These are phyloP conservation scores for Liposcelis brunnea DNA, from an alignment of 2,888 invertebrate species.

Conservation along the genomic window DNA sequence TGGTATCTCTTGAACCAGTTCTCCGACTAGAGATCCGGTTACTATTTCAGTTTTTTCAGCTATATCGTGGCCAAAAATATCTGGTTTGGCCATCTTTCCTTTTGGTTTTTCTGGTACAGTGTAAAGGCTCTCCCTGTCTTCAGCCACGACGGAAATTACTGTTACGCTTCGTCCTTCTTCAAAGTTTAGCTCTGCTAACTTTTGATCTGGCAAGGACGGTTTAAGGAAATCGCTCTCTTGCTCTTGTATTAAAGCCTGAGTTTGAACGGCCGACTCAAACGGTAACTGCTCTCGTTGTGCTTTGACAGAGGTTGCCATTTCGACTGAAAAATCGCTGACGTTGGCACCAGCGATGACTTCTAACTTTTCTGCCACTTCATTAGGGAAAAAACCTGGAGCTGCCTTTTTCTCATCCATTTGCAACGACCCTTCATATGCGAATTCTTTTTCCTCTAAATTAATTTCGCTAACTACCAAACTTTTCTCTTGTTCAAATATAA, in stretches of 20 bases:
- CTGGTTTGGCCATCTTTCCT: constrained; percentile 16
- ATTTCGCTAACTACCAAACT: constrained; percentile 19
- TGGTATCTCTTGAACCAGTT: neutral
- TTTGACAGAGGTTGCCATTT: constrained; percentile 21
- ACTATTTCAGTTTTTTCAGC: constrained; percentile 32
- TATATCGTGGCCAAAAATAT: constrained; percentile 28
- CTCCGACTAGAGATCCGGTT: constrained; percentile 22
- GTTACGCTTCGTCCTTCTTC: constrained; percentile 33
- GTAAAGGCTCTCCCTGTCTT: constrained; percentile 34
- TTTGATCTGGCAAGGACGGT: constrained; percentile 1
- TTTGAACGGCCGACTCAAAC: constrained; percentile 26
- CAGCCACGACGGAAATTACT: constrained; percentile 34
- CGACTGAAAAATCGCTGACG: constrained; percentile 18
- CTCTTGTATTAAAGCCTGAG: constrained; percentile 19
- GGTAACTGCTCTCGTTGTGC: constrained; percentile 26
- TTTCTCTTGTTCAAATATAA: constrained; percentile 17
- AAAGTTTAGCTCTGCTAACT: constrained; percentile 19
- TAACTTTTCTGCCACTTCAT: constrained; percentile 34
- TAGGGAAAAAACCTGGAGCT: constrained; percentile 19
- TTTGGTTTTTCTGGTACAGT: constrained; percentile 17
- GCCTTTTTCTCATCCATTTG: constrained; percentile 16
- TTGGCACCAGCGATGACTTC: constrained; percentile 28
- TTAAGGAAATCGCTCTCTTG: constrained; percentile 18
- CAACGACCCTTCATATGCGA: constrained; percentile 16
- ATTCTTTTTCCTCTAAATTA: constrained; percentile 19